Evolutionary conservation across 2,888 invertebrate genomes (phyloP), one percentile per base, ranked within the genome.

Genomic region (Scaptomyza parva): DNA sequence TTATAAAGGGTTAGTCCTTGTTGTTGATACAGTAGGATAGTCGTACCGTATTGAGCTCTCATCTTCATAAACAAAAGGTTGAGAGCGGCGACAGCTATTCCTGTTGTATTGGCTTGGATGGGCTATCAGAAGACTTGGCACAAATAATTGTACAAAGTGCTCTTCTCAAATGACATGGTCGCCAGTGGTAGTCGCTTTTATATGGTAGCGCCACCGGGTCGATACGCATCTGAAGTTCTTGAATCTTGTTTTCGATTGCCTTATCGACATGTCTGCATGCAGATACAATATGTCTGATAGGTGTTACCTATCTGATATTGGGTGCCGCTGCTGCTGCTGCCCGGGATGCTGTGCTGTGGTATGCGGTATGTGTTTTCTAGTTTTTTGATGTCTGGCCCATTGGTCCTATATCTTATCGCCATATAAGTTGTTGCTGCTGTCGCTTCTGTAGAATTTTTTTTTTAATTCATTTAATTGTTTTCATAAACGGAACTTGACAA

Each of bases 381-480:
- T 61, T 66, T 85, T 66, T 85, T 76, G 64, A 82, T 76, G 66
- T 70, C 20, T 30, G 35, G 41, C 45, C 45, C 44, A 39, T 40
- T 57, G 50, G 12, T 20, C 12, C 12, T 18, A 55, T 78, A 85
- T 72, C 80, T 67, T 51, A 60, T 65, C 63, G 6, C 6, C 22
- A 45, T 40, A 40, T 24, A 7, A 43, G 3, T 11, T 40, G 30
- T 9, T 22, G 40, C 24, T 28, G 47, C n/a, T 47, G 43, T 35
- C 17, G 44, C 26, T 44, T 12, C 12, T 26, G 3, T 20, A 2
- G 40, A 11, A 55, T n/a, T 20, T 39, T 33, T 22, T 54, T 55
- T 60, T 70, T 44, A 64, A 81, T 86, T 86, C 70, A 61, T 70
- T 76, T 73, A 82, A 81, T 86, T 81, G 86, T 63, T 65, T 14